phyloP scores from a whole-genome alignment of 2,797 vertebrate genomes.

The Enteromius afrohamiltoni region DNA sequence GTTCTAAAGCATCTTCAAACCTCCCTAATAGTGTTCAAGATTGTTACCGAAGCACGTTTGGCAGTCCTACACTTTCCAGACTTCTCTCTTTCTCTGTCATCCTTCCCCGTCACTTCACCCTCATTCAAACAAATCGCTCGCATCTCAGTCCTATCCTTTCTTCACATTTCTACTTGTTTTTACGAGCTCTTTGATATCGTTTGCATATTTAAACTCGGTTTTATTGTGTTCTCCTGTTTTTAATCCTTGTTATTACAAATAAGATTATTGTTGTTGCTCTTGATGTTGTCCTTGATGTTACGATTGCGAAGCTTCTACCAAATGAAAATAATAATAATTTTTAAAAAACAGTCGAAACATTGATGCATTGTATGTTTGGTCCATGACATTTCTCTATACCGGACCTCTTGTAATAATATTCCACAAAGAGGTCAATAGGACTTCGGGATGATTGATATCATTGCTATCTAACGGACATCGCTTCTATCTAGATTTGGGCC shows the following conservation, averaged over 20 bases:
- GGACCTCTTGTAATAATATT: constrained; percentile 66
- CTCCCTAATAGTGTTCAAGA: constrained; percentile 35
- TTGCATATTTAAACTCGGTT: constrained; percentile 79
- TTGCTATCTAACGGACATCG: constrained; percentile 55
- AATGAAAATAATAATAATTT: constrained; percentile 69
- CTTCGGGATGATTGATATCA: constrained; percentile 69
- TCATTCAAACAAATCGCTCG: constrained; percentile 24
- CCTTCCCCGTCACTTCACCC: neutral
- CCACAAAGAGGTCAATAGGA: constrained; percentile 77
- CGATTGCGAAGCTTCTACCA: constrained; percentile 81
- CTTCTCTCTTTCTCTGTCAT: constrained; percentile 1
- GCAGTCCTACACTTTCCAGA: constrained; percentile 36
- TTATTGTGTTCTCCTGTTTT: constrained; percentile 78
- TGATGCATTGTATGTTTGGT: constrained; percentile 67
- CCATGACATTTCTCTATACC: constrained; percentile 67
- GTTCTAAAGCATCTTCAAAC: constrained; percentile 21
- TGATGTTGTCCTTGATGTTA: constrained; percentile 74
- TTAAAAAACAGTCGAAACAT: constrained; percentile 57
- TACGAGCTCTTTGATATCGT: constrained; percentile 77
- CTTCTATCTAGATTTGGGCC: constrained; percentile 77
- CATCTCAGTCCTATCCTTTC: constrained; percentile 48
- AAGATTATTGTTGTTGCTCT: constrained; percentile 70
- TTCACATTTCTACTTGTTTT: constrained; percentile 72
- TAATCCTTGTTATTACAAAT: constrained; percentile 69
- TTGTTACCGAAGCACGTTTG: constrained; percentile 35